Evolutionary conservation across 2,797 vertebrate genomes (phyloP).

Genomic region (Clamator glandarius): DNA sequence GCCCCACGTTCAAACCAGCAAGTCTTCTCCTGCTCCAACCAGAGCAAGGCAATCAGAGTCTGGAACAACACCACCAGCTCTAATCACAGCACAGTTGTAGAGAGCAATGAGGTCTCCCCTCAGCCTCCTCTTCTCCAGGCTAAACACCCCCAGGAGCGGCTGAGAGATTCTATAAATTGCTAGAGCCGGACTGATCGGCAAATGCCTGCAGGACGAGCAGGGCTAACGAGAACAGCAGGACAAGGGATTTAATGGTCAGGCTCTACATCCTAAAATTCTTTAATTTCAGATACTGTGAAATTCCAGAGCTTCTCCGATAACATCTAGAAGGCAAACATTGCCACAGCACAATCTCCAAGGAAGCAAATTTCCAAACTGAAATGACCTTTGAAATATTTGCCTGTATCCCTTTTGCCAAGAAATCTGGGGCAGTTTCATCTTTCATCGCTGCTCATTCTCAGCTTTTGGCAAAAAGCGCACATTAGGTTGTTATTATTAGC

Average conservation of each 20-base stretch:
- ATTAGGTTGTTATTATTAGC: not conserved
- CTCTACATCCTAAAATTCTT: slow-evolving; percentile 14
- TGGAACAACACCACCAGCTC: not conserved
- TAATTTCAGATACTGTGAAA: slow-evolving; percentile 18
- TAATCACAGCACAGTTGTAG: not conserved
- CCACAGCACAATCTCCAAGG: slow-evolving; percentile 49
- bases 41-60: not conserved
- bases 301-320: slow-evolving; percentile 49
- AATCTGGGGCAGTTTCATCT: slow-evolving; percentile 37
- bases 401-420: slow-evolving; percentile 44
- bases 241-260: not conserved
- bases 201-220: not conserved
- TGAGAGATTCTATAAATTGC: not conserved
- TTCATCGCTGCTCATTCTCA: slow-evolving; percentile 14
- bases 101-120: too few species aligned
- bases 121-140: too few species aligned
- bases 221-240: slow-evolving; percentile 30
- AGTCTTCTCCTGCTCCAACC: not conserved
- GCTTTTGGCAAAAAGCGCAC: not conserved
- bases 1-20: not conserved
- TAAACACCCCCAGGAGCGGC: too few species aligned
- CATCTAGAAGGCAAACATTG: slow-evolving; percentile 38
- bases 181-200: not conserved
- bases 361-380: slow-evolving; percentile 56
- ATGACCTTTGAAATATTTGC: slow-evolving; percentile 55